These are phyloP conservation scores for Passerculus sandwichensis DNA, from an alignment of 2,797 vertebrate species.

Conservation along the genomic window DNA sequence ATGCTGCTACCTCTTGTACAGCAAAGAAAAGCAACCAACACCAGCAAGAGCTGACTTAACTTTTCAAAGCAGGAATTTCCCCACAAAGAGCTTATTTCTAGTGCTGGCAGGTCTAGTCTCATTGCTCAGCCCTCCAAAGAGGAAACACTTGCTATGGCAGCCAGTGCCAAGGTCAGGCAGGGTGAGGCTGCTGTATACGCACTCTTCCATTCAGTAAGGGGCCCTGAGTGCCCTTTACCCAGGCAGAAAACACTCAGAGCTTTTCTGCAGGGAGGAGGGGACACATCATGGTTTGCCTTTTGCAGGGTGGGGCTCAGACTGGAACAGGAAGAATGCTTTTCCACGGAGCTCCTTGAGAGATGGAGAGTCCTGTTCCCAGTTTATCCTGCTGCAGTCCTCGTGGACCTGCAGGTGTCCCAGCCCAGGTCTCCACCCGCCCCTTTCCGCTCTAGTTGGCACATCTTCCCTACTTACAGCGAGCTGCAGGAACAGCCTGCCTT, in stretches of 20 bases:
- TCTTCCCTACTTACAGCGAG: background rate
- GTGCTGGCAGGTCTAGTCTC: background rate
- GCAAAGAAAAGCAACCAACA: background rate
- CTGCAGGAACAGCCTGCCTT: background rate
- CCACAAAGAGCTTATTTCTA: background rate
- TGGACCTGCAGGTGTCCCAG: background rate
- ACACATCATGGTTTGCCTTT: background rate
- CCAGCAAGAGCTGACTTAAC: background rate
- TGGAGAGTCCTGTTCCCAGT: background rate
- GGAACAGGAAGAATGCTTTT: background rate
- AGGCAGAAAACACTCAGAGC: background rate
- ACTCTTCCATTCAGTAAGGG: background rate
- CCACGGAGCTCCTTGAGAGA: accelerated
- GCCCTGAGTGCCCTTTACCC: background rate
- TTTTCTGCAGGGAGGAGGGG: background rate
- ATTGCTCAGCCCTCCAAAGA: background rate
- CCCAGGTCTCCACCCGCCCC: background rate
- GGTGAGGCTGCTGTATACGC: background rate
- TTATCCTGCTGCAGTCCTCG: background rate
- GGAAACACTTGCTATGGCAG: background rate
- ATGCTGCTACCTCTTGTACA: background rate
- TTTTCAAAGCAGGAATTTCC: background rate
- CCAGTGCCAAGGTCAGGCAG: background rate
- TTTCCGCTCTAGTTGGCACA: slow-evolving; percentile 28
- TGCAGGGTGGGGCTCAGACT: background rate